Evolutionary conservation across 2,113 vertebrate species (phyloP).

Genomic region (Archilochus colubris): DNA sequence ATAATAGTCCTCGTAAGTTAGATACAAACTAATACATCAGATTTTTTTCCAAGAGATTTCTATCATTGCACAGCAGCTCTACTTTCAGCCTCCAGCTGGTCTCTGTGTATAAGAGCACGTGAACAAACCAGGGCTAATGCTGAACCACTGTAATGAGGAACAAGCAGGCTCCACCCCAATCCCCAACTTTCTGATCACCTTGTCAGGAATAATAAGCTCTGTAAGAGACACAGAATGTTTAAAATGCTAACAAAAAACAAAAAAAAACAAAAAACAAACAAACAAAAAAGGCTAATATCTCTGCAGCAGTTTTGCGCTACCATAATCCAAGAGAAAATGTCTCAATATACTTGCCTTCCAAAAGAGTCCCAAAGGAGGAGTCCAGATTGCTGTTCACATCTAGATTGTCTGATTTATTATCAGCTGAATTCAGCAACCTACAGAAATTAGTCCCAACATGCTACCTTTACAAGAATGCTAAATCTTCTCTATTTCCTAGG

Average conservation of each 20-base stretch:
- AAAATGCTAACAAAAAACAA: background rate
- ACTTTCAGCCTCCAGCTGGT: background rate
- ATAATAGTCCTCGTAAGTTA: background rate
- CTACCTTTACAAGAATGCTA: background rate
- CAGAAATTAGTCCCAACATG: background rate
- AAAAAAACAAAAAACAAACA: no score
- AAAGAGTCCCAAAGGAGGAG: background rate
- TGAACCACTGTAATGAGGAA: background rate
- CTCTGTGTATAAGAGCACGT: rapidly evolving
- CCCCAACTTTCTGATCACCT: background rate
- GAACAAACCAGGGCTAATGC: background rate
- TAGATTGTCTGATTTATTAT: constrained; percentile 24
- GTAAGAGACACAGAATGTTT: background rate
- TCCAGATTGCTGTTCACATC: background rate
- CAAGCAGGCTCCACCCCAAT: background rate
- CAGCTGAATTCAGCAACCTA: constrained; percentile 8
- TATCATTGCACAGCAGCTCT: background rate
- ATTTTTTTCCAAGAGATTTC: background rate
- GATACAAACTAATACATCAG: background rate
- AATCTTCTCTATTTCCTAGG: background rate
- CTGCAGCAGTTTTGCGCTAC: background rate
- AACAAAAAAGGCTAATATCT: background rate
- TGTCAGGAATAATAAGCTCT: background rate
- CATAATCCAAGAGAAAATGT: background rate
- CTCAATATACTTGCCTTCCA: background rate